Base-by-base conservation (phyloP, 1,140 invertebrate genomes). In the Anoplolepis gracilipes region DNA sequence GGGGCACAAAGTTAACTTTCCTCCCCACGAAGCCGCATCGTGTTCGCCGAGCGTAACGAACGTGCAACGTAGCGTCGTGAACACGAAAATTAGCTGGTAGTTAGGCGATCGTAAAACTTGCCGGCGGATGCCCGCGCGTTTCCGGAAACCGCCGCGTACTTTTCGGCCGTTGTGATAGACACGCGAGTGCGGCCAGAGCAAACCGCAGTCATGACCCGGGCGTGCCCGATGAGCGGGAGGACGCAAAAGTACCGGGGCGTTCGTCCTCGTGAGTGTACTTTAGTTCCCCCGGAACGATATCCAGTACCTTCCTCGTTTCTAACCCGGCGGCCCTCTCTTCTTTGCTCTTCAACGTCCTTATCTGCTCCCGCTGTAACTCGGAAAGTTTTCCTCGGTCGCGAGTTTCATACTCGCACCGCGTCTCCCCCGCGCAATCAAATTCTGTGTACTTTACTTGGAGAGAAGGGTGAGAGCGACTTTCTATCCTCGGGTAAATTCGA, bases 11-110 rank as follows among this genome's bases (percentile, higher is more conserved):
- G 67, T 42, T 59, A 73, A 61, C 49, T 59, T 72, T n/a, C 59
- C 19, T 19, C 53, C 49, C 13, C n/a, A 22, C 65, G 28, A 82
- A 82, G 53, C 78, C 46, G 36, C 78, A 33, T 33, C 53, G 53
- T 30, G 28, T 16, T 46, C 53, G n/a, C 13, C 36, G 19, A 59
- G 53, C 53, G 78, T 82, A 59, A 81, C 78, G 53, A 82, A 73
- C 53, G 77, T 55, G 77, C 77, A 57, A 81, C 36, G 78, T 82
- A 22, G 65, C 46, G 78, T 53, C 36, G 53, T 61, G 67, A 72
- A 59, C 78, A 82, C 67, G 65, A 82, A 82, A 59, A 82, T 82
- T 82, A 82, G 78, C 78, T 42, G 78, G 67, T 59, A 82, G 78
- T 73, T 82, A 59, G 78, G 53, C 67, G 39, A 82, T 59, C 67